Conservation (phyloP, 1,140 invertebrate genomes). For the Pararge aegeria region DNA sequence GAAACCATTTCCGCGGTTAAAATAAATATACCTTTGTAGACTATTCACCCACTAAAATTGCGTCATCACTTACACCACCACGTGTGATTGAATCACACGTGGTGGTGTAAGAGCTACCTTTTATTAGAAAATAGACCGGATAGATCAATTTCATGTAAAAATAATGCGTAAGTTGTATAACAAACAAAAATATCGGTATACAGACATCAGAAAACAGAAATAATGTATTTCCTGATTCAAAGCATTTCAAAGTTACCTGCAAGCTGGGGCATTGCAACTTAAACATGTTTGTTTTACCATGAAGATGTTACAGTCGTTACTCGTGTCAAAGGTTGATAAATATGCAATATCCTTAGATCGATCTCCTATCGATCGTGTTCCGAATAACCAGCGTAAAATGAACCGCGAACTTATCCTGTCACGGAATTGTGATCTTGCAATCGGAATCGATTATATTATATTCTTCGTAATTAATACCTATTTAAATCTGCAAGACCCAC, state of each 20-base stretch:
- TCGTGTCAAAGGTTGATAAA: slow-evolving; percentile 78
- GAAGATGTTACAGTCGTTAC: slow-evolving; percentile 76
- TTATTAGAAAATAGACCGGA: no score
- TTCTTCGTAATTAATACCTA: neutral
- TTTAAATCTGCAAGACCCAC: neutral
- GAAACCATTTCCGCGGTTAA: no score
- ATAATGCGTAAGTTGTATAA: no score
- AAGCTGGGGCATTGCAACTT: slow-evolving; percentile 46
- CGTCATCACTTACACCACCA: no score
- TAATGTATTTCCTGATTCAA: neutral
- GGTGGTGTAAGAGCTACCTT: no score
- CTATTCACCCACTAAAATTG: no score
- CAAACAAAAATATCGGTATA: neutral
- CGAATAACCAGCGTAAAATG: slow-evolving; percentile 36
- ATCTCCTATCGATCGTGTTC: slow-evolving; percentile 68
- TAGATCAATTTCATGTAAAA: no score
- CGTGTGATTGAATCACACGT: no score
- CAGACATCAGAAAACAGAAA: neutral
- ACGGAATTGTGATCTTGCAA: neutral
- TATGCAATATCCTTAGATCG: slow-evolving; percentile 72
- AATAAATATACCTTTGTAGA: no score
- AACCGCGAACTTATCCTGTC: slow-evolving; percentile 21
- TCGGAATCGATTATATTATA: neutral
- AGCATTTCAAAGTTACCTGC: neutral
- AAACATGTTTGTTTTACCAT: slow-evolving; percentile 70